Base-by-base conservation (phyloP, 2,113 vertebrate species). In the Speoplatyrhinus poulsoni region DNA sequence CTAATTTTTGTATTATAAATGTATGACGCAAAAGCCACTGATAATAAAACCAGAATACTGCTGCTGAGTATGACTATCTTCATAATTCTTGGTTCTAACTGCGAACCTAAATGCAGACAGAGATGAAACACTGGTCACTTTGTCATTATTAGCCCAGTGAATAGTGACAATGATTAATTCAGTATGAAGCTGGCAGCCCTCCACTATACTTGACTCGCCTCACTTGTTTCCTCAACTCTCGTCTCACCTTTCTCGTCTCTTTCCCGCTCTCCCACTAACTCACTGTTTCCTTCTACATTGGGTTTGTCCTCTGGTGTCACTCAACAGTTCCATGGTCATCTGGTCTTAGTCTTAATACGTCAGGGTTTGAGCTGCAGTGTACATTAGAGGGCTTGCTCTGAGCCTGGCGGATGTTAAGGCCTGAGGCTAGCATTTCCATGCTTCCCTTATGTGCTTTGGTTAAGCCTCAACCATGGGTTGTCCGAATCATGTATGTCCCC, bases 141-240 rank as follows among this genome's bases (percentile, higher is more conserved):
- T 85, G 82, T 90, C 86, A 88, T 90, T 84, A 86, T 92, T 88
- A 86, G 79, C 74, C 60, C 67, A 77, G 68, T 79, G 70, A 87
- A 79, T 75, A 71, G 70, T 69, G 75, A 83, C 84, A 75, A 88
- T 84, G 84, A 88, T 83, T 85, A 82, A 83, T 88, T 81, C 65
- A 82, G 78, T 76, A 62, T 73, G 62, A 86, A 65, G 76, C 74
- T 83, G 75, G 76, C 77, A 65, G 60, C 67, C 64, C 65, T 83
- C 69, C 75, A 70, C 75, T 72, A 36, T 36, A 70, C 75, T 80
- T 72, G 26, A 26, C 26, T 26, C 73, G 68, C 62, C 64, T 79
- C 74, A 58, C 67, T 83, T 77, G 70, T 79, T 16, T 70, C 70
- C 81, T 77, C 47, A 69, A 80, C 75, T 54, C 78, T 63, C 68